Evolutionary conservation across 2,888 invertebrate genomes (phyloP), one percentile per base, ranked within the genome.

Genomic region (Hirtodrosophila trivittata): DNA sequence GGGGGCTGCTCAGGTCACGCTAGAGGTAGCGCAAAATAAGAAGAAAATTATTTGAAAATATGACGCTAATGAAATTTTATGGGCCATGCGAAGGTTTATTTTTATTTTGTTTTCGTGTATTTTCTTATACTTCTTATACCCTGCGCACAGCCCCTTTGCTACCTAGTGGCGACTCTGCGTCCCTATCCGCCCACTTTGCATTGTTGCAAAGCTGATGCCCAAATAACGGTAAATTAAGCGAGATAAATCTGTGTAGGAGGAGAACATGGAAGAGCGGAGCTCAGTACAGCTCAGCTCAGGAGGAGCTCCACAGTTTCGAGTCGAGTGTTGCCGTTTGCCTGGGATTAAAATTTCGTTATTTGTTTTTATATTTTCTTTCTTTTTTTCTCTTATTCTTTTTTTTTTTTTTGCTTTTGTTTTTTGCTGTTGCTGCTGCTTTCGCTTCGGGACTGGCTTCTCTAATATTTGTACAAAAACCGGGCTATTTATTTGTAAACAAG

Each of bases 51-150:
- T 82, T 86, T 80, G 86, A 82, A 82, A 82, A 83, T 83, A 85
- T 80, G 81, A 86, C 84, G 77, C 84, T 86, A 85, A 87, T 85
- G 86, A 85, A 85, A 85, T 83, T 85, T 86, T 86, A 87, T 85
- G 85, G 76, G 81, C 86, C 87, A 77, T 87, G 83, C 87, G 70
- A 86, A 84, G 84, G 86, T 82, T 86, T 86, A 86, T 83, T 82
- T 82, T 82, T 86, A 80, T 77, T 86, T 73, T 75, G 71, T 69
- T 85, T 78, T 63, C 78, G 66, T 72, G 66, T 66, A 50, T 66
- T 57, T 63, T 65, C 37, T 39, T 39, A 38, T 54, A 37, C 32
- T 65, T 8, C 26, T 39, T 58, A 18, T 16, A 8, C 13, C 21
- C 21, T 4, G 3, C 21, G n/a, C 4, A 8, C 16, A 1, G n/a